Conservation (phyloP, 37 sponge, comb jelly and placozoan species). For the Diacarnus erythraeanus region DNA sequence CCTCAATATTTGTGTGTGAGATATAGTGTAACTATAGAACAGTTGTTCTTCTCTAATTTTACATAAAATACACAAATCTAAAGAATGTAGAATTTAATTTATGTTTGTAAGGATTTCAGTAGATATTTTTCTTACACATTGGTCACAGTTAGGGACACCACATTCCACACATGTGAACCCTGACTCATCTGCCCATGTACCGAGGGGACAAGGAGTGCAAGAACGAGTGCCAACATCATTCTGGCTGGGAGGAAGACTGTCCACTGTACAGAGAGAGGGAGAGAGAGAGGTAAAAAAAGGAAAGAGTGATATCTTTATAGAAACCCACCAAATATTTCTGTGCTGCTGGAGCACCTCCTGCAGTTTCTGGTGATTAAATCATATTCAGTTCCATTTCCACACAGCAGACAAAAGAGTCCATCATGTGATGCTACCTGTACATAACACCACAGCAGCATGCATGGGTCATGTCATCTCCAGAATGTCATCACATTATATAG, state of each 20-base stretch:
- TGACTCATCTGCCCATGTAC: conserved; percentile 42
- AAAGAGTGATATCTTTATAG: background rate
- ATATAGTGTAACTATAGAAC: too few species aligned
- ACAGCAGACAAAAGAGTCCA: conserved; percentile 48
- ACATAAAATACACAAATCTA: too few species aligned
- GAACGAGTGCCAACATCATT: conserved; percentile 12
- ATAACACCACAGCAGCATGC: too few species aligned
- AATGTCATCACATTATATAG: too few species aligned
- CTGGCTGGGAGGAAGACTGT: background rate
- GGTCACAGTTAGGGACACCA: conserved; percentile 28
- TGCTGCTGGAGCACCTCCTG: background rate
- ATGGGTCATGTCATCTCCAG: too few species aligned
- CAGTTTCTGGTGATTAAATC: conserved; percentile 20
- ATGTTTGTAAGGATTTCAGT: background rate
- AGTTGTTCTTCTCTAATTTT: too few species aligned
- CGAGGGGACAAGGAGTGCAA: conserved; percentile 42
- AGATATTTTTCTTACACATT: conserved; percentile 16
- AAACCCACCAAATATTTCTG: background rate
- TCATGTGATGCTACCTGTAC: conserved; percentile 25
- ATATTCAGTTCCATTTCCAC: background rate
- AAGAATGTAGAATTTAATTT: background rate
- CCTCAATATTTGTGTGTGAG: too few species aligned
- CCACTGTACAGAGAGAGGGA: background rate
- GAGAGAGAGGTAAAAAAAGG: background rate
- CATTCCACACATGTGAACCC: conserved; percentile 33